Base-by-base conservation (phyloP, 2,888 invertebrate species). In the Nesidiocoris tenuis region DNA sequence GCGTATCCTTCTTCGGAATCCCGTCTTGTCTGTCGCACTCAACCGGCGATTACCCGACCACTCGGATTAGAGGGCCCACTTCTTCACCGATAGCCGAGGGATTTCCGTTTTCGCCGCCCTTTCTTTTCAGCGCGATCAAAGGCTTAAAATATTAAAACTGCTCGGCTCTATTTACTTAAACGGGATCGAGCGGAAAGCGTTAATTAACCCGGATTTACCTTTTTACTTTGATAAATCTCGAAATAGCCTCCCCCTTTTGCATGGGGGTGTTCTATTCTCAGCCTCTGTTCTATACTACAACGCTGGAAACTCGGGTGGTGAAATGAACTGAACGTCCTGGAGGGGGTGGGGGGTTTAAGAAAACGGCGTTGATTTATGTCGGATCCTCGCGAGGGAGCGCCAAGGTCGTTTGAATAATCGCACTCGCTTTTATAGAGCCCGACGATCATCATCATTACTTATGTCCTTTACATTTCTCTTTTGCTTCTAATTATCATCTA, bases 371-470 rank as follows among this genome's bases (percentile, higher is more conserved):
- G 71, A 71, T 71, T 71, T 61, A 71, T 71, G 25, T 39, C 39
- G 39, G 39, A 54, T 61, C 55, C 61, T 17, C 71, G 24, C 61
- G 61, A 56, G 67, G 55, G 67, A 67, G 55, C 67, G 25, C 39
- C 74, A 74, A 74, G 74, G 74, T 65, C 74, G 74, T 65, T 65
- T 63, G 74, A 74, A 74, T 74, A 74, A 74, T 74, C 74, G 61
- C 22, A 61, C 39, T 65, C 64, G 56, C 57, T 59, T 63, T 74
- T 25, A 24, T 24, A 64, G 74, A 21, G 55, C 56, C 56, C 57
- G 24, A 61, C 61, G 59, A 74, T 74, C 74, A 74, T 74, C 74
- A 74, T 74, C 74, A 74, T 74, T 74, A 74, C 65, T 74, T 74
- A 74, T 72, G 72, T 61, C 61, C 72, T 72, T 72, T 61, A 55